A percentile compares a stretch with the other conserved stretches of the same genome.
phyloP scores from a whole-genome alignment of 1,140 invertebrate species.

The Diorhabda sublineata region DNA sequence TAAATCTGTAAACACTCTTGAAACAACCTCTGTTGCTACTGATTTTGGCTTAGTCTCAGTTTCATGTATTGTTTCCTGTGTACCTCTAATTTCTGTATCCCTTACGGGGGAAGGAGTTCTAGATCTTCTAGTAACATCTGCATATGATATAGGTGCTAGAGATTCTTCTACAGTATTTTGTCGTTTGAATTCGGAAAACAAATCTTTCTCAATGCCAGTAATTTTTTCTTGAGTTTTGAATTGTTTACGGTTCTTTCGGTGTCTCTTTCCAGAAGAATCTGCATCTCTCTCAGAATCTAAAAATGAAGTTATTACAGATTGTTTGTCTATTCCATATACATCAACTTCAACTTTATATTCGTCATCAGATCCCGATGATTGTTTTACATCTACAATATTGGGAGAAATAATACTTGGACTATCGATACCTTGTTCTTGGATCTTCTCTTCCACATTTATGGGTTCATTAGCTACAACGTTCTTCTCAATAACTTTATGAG shows the following conservation, averaged over 20 bases:
- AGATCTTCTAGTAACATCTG: slow-evolving; percentile 37
- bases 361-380: slow-evolving; percentile 21
- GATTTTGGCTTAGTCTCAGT: too few relatives aligned
- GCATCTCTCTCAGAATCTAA: slow-evolving; percentile 27
- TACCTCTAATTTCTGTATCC: background rate
- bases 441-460: background rate
- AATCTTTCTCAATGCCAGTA: slow-evolving; percentile 27
- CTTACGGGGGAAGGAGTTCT: slow-evolving; percentile 32
- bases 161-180: slow-evolving; percentile 25
- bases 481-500: background rate
- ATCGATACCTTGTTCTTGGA: background rate
- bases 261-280: slow-evolving; percentile 12
- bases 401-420: slow-evolving; percentile 6
- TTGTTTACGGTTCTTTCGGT: slow-evolving; percentile 31
- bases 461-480: background rate
- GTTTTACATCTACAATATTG: background rate
- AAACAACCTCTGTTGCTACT: slow-evolving; percentile 19
- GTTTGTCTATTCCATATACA: slow-evolving; percentile 29
- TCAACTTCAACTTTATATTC: slow-evolving; percentile 36
- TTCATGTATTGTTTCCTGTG: slow-evolving; percentile 4
- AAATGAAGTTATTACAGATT: slow-evolving; percentile 23
- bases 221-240: slow-evolving; percentile 14
- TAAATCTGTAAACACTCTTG: slow-evolving; percentile 40
- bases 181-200: slow-evolving; percentile 34
- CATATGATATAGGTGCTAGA: slow-evolving; percentile 35